Evolutionary conservation across 2,797 vertebrate species (phyloP), one percentile per base, ranked within the genome.

Genomic region (Silurus aristotelis): DNA sequence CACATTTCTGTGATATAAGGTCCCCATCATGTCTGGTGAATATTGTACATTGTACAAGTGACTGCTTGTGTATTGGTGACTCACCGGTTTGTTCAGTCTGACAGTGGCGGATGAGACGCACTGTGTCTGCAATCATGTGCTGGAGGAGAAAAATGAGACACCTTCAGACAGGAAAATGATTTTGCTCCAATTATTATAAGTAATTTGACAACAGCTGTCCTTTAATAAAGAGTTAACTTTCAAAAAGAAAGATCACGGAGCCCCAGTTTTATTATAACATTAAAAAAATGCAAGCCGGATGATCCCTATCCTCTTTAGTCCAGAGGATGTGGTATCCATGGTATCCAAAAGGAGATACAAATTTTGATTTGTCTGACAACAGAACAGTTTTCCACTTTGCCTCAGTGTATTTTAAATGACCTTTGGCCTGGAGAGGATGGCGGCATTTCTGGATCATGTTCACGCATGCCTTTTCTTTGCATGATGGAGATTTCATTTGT

Each of bases 41-140:
- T 61, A 61, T 61, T 61, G 6, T 61, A 61, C 1, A 61, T 22
- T 38, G 38, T 38, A 38, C 4, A 38, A 38, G 38, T 38, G 38
- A 38, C 3, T 52, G 48, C 48, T 7, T 52, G 48, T 52, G 48
- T 52, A 10, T 10, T 52, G 48, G 22, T 43, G 67, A 64, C 94
- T 91, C 91, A 99, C 98, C 97, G 92, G 95, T 95, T 86, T 98
- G 97, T 90, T 97, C 97, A 48, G 95, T 96, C 92, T 97, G 96
- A 94, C 98, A 99, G 92, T 98, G 96, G 88, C 98, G 96, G 90
- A 99, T 94, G 89, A 97, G 97, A 83, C 98, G 96, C 90, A 99
- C 97, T 0, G 97, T 98, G 89, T 99, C 98, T 85, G 98, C 98
- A 58, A 99, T 99, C 98, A 99, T 99, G 83, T 99, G 98, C 98